Evolutionary conservation across 2,888 invertebrate genomes (phyloP).

Genomic region (Uropetala carovei): DNA sequence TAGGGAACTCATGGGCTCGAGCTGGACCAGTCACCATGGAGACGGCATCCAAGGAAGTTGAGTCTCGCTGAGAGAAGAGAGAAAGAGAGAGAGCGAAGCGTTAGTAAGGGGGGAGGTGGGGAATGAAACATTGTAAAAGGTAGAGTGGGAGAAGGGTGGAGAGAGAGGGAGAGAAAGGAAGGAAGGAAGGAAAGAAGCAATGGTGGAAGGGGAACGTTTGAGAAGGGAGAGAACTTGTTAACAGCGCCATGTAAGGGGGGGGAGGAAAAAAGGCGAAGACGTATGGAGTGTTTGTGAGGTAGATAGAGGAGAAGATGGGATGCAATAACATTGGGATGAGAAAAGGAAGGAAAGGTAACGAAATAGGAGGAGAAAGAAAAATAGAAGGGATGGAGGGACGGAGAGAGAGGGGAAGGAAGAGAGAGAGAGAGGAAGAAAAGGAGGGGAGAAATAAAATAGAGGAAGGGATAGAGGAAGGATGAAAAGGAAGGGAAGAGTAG

Average conservation of each 20-base stretch:
- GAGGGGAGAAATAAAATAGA: background rate
- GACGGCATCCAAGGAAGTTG: background rate
- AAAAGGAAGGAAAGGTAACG: too few species aligned
- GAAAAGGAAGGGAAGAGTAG: too few species aligned
- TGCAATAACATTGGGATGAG: too few species aligned
- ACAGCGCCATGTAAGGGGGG: background rate
- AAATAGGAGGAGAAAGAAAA: too few species aligned
- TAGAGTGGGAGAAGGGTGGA: background rate
- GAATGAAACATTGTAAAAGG: background rate
- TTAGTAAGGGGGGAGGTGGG: background rate
- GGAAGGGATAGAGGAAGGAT: background rate
- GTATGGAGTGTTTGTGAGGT: background rate
- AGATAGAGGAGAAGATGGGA: background rate
- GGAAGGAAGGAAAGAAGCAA: too few species aligned
- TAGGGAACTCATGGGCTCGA: background rate
- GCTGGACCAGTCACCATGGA: slow-evolving; percentile 35
- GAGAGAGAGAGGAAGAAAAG: background rate
- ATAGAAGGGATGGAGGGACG: too few species aligned
- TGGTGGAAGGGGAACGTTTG: background rate
- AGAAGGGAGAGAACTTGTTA: background rate
- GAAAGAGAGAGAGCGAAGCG: background rate
- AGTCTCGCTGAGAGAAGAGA: background rate
- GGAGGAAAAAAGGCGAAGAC: background rate
- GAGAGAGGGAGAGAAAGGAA: too few species aligned
- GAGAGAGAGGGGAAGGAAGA: background rate